Evolutionary conservation across 2,797 vertebrate genomes (phyloP).

Genomic region (Gastrophryne carolinensis): DNA sequence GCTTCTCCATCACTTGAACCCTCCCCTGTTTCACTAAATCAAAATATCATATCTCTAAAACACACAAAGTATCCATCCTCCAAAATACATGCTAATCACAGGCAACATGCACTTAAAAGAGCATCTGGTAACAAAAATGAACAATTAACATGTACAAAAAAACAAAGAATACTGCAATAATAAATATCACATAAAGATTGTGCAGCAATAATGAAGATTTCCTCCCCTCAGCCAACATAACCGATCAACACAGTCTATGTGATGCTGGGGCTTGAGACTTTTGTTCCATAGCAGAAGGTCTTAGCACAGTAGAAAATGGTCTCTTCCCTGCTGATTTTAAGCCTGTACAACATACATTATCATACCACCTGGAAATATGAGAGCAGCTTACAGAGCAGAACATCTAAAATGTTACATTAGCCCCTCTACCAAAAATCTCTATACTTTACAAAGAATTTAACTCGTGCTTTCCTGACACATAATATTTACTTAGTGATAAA

Average conservation of each 20-base stretch:
- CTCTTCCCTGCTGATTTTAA: conserved; percentile 37
- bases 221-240: neutral
- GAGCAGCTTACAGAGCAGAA: conserved; percentile 31
- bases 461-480: conserved; percentile 56
- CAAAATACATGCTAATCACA: conserved; percentile 2
- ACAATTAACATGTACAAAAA: neutral
- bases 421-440: conserved; percentile 17
- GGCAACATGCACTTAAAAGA: neutral
- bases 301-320: conserved; percentile 36
- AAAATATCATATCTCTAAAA: conserved; percentile 74
- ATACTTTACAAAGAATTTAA: conserved; percentile 7
- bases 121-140: neutral
- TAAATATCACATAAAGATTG: neutral
- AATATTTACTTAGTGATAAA: conserved; percentile 69
- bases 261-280: conserved; percentile 1
- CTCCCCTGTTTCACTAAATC: conserved; percentile 58
- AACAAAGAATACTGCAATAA: neutral
- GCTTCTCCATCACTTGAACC: conserved; percentile 54
- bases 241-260: conserved; percentile 7
- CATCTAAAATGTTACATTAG: conserved; percentile 44
- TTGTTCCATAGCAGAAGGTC: conserved; percentile 28
- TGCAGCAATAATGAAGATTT: neutral
- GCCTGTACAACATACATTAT: conserved; percentile 44
- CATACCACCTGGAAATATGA: conserved; percentile 42
- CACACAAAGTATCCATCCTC: conserved; percentile 72